phyloP scores from a whole-genome alignment of 2,113 vertebrate species.

The Rhagologus leucostigma region DNA sequence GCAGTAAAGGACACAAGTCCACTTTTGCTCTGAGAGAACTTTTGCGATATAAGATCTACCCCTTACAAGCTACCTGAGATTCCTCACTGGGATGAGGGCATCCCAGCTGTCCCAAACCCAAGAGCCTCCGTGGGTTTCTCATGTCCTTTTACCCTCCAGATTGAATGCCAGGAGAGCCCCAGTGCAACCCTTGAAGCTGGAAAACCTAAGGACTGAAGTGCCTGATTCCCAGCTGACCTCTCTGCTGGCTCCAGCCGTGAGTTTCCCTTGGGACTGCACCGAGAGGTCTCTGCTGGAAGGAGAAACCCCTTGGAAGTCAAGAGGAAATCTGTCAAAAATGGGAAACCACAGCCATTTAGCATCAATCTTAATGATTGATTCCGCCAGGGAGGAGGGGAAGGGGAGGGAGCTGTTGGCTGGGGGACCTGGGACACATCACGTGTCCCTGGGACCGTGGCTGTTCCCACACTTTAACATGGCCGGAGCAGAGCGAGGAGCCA shows the following conservation, averaged over 20 bases:
- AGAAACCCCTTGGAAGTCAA: not conserved
- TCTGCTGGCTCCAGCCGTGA: not conserved
- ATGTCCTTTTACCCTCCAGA: not conserved
- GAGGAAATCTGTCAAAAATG: not conserved
- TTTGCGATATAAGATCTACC: not conserved
- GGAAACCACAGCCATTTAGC: not conserved
- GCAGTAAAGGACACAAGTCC: not conserved
- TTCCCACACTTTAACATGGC: not conserved
- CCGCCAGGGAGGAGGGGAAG: not conserved
- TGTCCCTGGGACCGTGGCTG: not conserved
- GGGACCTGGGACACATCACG: not conserved
- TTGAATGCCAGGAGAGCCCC: not conserved
- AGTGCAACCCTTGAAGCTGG: not conserved
- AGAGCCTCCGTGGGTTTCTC: not conserved
- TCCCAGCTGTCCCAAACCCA: not conserved
- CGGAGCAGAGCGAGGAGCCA: not conserved
- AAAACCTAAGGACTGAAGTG: not conserved
- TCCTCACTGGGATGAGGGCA: accelerated
- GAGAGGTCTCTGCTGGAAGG: not conserved
- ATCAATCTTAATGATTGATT: not conserved
- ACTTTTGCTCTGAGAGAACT: not conserved
- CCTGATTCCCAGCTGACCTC: not conserved
- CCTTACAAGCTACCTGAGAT: not conserved
- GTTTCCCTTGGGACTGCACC: not conserved
- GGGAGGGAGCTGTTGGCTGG: not conserved